Evolutionary conservation across 2,888 invertebrate species (phyloP).

Genomic region (Morpho helenor): DNA sequence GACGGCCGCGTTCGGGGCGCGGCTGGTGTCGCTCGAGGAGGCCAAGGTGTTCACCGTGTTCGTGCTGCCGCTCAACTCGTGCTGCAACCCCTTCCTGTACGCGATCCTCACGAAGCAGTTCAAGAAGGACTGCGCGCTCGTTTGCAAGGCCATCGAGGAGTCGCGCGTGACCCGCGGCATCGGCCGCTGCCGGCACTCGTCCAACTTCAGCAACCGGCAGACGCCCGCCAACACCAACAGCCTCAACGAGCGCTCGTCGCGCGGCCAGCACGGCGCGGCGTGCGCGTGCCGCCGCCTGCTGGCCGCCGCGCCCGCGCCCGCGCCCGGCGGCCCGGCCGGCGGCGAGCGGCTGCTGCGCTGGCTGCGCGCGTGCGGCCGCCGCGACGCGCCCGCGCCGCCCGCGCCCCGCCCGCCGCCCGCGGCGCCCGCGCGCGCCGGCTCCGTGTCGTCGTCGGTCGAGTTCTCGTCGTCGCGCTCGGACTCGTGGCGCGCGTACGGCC

Average conservation of each 20-base stretch:
- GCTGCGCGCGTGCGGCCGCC: constrained; percentile 66
- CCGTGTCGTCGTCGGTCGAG: constrained; percentile 91
- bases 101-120: constrained; percentile 98
- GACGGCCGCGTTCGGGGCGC: constrained; percentile 94
- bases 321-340: constrained; percentile 71
- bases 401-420: constrained; percentile 50
- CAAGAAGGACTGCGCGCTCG: constrained; percentile 97
- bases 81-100: constrained; percentile 98
- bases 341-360: constrained; percentile 53
- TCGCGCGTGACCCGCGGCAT: constrained; percentile 93
- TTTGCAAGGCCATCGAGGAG: constrained; percentile 97
- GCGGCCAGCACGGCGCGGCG: constrained; percentile 81
- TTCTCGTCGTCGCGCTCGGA: constrained; percentile 87
- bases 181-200: constrained; percentile 90
- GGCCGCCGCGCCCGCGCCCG: constrained; percentile 85
- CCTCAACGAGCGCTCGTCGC: constrained; percentile 87
- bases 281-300: constrained; percentile 83
- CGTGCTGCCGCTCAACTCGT: constrained; percentile 96
- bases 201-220: constrained; percentile 92
- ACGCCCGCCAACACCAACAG: constrained; percentile 93
- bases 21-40: constrained; percentile 94
- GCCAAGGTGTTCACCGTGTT: constrained; percentile 98
- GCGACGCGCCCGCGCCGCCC: constrained; percentile 42
- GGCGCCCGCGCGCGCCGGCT: constrained; percentile 42
- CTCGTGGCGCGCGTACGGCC: constrained; percentile 86